A percentile compares a stretch with the other conserved stretches of the same genome.
Evolutionary conservation across 2,888 invertebrate species (phyloP).

Genomic region (Zelleria hepariella): DNA sequence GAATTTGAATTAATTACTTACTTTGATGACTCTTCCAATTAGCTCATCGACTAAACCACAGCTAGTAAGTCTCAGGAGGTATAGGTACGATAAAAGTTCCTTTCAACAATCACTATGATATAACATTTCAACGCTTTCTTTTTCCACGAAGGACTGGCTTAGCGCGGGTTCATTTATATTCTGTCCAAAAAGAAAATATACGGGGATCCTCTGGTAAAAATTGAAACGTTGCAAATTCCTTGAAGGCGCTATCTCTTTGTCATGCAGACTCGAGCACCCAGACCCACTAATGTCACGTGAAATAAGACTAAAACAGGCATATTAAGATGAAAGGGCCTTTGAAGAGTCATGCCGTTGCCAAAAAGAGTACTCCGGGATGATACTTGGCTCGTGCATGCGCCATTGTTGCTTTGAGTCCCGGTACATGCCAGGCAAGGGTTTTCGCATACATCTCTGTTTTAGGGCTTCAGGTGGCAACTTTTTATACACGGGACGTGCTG

Average conservation of each 20-base stretch:
- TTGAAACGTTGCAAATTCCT: neutral
- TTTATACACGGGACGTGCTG: neutral
- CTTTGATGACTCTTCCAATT: neutral
- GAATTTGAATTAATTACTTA: neutral
- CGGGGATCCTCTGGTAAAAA: neutral
- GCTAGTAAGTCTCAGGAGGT: no score
- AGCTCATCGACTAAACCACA: no score
- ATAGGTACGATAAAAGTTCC: no score
- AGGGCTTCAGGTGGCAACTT: neutral
- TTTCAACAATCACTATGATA: no score
- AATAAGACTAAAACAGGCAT: slow-evolving; percentile 66
- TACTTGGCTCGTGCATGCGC: neutral
- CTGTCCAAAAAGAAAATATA: neutral
- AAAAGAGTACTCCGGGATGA: slow-evolving; percentile 36
- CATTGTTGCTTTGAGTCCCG: neutral
- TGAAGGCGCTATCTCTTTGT: neutral
- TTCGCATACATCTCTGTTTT: neutral
- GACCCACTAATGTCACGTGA: slow-evolving; percentile 55
- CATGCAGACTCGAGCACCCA: slow-evolving; percentile 11
- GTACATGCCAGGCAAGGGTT: neutral
- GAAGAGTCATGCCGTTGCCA: slow-evolving; percentile 39
- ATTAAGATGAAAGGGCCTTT: slow-evolving; percentile 66
- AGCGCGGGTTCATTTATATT: neutral
- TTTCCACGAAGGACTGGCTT: neutral
- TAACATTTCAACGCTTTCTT: neutral